These are phyloP conservation scores for Ara ararauna DNA, from an alignment of 2,797 vertebrate species.

Conservation along the genomic window DNA sequence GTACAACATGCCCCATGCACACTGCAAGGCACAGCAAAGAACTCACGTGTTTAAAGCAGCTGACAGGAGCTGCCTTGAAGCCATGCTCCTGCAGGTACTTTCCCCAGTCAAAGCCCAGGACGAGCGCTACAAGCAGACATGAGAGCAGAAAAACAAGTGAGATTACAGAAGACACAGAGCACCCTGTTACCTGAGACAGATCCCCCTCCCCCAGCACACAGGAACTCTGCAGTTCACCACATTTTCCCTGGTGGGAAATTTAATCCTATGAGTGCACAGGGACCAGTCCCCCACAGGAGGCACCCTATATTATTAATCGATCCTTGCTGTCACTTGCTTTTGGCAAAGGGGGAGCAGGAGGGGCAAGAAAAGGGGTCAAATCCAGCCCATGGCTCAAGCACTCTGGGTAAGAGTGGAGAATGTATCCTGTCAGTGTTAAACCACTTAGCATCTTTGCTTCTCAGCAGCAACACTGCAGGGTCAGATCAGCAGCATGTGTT, in stretches of 20 bases:
- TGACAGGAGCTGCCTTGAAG: slow-evolving; percentile 88
- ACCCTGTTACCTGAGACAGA: not conserved
- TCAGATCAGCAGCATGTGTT: not conserved
- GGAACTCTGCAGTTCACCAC: not conserved
- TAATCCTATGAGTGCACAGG: accelerated
- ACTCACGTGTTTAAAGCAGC: slow-evolving; percentile 96
- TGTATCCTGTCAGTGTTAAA: not conserved
- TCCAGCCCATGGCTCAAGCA: not conserved
- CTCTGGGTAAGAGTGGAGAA: not conserved
- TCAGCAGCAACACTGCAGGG: not conserved
- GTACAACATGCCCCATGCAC: accelerated
- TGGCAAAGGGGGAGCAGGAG: not conserved
- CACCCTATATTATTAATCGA: not conserved
- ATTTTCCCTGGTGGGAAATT: not conserved
- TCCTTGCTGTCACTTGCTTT: not conserved
- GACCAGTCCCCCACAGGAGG: not conserved
- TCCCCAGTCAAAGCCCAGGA: slow-evolving; percentile 90
- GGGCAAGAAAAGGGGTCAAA: not conserved
- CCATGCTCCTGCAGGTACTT: slow-evolving; percentile 87
- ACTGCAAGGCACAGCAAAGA: not conserved
- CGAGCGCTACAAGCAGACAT: slow-evolving; percentile 58
- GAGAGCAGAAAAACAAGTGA: not conserved
- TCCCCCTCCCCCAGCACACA: not conserved
- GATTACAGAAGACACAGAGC: not conserved
- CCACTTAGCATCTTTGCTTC: not conserved